phyloP scores from a whole-genome alignment of 1,140 invertebrate species.

The Bombus superbus region DNA sequence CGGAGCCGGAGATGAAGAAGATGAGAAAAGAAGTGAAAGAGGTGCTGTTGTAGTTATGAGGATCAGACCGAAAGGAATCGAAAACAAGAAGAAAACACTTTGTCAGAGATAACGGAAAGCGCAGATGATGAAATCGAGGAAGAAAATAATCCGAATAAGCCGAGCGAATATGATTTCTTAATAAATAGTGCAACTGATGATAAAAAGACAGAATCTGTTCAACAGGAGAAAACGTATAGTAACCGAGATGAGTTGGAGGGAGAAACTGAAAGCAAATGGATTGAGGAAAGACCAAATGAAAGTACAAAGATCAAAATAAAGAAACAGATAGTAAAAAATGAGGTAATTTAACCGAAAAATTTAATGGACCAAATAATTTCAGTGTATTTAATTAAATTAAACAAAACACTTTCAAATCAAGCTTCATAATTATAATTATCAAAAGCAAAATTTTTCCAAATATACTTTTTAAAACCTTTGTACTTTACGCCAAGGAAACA shows the following conservation, averaged over 20 bases:
- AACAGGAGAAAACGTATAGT: not conserved
- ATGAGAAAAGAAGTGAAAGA: not conserved
- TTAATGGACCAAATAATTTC: no score
- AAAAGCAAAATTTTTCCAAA: no score
- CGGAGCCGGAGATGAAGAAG: not conserved
- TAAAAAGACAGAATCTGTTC: not conserved
- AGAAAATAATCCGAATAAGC: no score
- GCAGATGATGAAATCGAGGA: not conserved
- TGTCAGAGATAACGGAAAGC: not conserved
- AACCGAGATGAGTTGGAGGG: no score
- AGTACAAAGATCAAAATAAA: not conserved
- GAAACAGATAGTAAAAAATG: not conserved
- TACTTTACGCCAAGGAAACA: no score
- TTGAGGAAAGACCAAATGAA: no score
- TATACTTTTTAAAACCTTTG: no score
- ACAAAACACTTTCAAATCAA: no score
- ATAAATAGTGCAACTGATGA: no score
- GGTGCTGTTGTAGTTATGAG: not conserved
- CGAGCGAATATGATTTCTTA: not conserved
- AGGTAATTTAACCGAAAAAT: not conserved
- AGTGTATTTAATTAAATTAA: no score
- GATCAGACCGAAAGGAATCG: not conserved
- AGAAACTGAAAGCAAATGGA: not conserved
- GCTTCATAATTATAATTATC: no score
- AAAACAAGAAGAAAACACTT: not conserved